Evolutionary conservation across 2,888 invertebrate genomes (phyloP), one percentile per base, ranked within the genome.

Genomic region (Spialia ferax): DNA sequence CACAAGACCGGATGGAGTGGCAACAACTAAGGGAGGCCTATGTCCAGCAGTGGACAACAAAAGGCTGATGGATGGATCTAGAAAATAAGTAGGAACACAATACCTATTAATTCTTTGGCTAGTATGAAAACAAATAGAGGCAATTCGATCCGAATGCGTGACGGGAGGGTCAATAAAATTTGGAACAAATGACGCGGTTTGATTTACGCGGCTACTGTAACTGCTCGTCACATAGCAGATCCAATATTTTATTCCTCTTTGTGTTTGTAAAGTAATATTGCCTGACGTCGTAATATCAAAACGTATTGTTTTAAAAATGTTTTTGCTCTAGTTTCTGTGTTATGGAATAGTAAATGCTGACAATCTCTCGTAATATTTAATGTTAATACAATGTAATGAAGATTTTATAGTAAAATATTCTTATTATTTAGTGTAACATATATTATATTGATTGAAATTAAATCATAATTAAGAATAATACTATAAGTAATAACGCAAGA

Each of bases 111-210:
- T 50, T 63, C 38, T 59, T 59, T 23, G 11, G 54, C 55, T 29
- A 63, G 55, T 32, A 63, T 29, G 42, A 63, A 42, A 63, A 42
- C 38, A 63, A 63, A 26, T 13, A 63, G 45, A 23, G 35, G 48
- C 64, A 45, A 22, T 64, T 10, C 22, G 32, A 64, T 64, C n/a
- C 22, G 32, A 64, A 35, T 29, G 55, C 29, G 55, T 56, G 56
- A n/a, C 42, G 64, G 48, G 56, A 56, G 45, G 45, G 64, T 64
- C 64, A 64, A 57, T 57, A 64, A 64, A 56, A 64, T 64, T 56
- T 56, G 48, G 56, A 64, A 64, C 64, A 56, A 64, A 64, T 64
- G 56, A 57, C 48, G 64, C 64, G 64, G 64, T 64, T 57, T 56
- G 64, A 57, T 57, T 63, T 56, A 63, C 63, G 29, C 63, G 56